Percentiles rank a stretch among this genome's conserved stretches.
Conservation (phyloP, 2,113 vertebrate genomes). For the Corydoras maculifer region DNA sequence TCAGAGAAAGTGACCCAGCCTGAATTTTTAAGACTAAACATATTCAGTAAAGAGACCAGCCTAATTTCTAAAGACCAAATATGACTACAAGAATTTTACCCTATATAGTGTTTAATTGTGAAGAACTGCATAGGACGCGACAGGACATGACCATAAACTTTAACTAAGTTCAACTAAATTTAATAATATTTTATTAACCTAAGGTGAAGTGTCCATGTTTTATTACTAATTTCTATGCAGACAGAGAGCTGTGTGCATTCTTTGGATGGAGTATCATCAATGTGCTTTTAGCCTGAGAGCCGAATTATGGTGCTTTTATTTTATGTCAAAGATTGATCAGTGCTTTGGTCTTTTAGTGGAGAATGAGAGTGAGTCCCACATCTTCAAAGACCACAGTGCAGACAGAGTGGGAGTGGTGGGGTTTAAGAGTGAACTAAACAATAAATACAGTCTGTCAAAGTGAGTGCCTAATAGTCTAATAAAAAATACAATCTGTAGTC, state of each 20-base stretch:
- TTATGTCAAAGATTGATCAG: slow-evolving; percentile 19
- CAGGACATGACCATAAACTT: neutral
- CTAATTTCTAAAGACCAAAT: too few relatives aligned
- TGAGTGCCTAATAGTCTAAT: neutral
- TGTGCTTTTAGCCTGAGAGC: neutral
- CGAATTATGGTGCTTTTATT: neutral
- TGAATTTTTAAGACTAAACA: too few relatives aligned
- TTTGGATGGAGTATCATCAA: neutral
- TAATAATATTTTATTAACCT: neutral
- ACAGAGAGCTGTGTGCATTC: neutral
- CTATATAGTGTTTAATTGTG: too few relatives aligned
- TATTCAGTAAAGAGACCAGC: too few relatives aligned
- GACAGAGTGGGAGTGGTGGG: neutral
- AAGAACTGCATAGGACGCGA: too few relatives aligned
- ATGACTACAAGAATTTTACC: too few relatives aligned
- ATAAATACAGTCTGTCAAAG: neutral
- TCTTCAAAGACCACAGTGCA: slow-evolving; percentile 12
- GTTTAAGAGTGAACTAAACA: neutral
- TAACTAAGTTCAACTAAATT: slow-evolving; percentile 8
- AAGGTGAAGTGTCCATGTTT: neutral
- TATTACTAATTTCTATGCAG: neutral
- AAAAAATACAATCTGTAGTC: too few relatives aligned
- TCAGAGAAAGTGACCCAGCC: too few relatives aligned
- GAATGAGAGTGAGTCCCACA: slow-evolving; percentile 1
- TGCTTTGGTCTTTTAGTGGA: slow-evolving; percentile 15